A percentile compares a stretch with the other conserved stretches of the same genome.
Conservation (phyloP, 2,113 vertebrate species). For the Uria aalge region DNA sequence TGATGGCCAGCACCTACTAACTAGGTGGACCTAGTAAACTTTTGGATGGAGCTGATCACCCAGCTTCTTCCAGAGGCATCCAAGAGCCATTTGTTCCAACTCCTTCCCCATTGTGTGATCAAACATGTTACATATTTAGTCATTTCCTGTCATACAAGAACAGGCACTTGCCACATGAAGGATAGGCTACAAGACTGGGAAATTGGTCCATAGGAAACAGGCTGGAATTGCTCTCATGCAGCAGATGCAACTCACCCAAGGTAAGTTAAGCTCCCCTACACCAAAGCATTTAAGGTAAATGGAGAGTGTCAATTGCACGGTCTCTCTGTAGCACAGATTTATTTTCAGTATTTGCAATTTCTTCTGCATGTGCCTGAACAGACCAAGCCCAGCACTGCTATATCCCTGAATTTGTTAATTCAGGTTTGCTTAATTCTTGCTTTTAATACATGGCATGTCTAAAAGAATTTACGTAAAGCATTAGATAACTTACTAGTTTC, state of each 20-base stretch:
- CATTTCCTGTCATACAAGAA: background rate
- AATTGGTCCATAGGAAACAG: background rate
- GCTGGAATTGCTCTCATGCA: background rate
- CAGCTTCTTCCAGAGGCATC: background rate
- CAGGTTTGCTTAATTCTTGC: background rate
- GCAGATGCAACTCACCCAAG: background rate
- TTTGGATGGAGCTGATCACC: background rate
- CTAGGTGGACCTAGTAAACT: background rate
- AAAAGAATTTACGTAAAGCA: background rate
- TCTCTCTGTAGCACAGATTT: background rate
- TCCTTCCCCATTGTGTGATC: background rate
- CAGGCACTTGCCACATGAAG: background rate
- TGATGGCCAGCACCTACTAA: background rate
- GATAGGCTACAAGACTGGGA: background rate
- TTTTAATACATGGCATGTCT: background rate
- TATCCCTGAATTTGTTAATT: background rate
- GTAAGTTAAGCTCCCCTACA: background rate
- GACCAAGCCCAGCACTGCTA: background rate
- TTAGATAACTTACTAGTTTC: conserved; percentile 79
- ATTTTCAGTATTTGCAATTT: background rate
- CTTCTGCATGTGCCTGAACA: background rate
- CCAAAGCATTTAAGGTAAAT: background rate
- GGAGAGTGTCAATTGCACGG: background rate
- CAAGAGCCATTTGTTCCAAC: background rate
- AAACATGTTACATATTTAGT: background rate